Percentiles rank a stretch among this genome's conserved stretches.
Evolutionary conservation across 2,113 vertebrate species (phyloP).

Genomic region (Larimichthys crocea): DNA sequence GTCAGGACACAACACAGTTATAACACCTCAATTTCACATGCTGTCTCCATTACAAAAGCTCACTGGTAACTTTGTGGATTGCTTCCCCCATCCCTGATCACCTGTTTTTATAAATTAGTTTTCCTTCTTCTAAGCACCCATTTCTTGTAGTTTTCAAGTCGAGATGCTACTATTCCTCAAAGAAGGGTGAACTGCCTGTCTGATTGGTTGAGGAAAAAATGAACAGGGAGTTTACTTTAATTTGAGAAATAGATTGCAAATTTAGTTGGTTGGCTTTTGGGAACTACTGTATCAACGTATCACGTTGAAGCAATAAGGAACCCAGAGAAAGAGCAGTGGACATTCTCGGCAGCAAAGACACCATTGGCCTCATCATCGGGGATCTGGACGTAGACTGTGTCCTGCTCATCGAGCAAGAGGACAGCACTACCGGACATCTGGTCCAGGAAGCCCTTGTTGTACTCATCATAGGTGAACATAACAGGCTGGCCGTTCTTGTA

Average conservation of each 20-base stretch:
- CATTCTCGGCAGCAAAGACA: conserved; percentile 94
- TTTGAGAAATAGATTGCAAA: conserved; percentile 83
- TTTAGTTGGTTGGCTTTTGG: conserved; percentile 76
- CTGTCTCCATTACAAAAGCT: conserved; percentile 78
- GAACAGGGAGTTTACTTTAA: conserved; percentile 78
- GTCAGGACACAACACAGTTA: conserved; percentile 78
- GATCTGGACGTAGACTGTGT: conserved; percentile 96
- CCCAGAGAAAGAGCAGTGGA: conserved; percentile 98
- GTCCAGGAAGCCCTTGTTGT: conserved; percentile 96
- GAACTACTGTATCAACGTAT: conserved; percentile 80
- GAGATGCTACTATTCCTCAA: conserved; percentile 83
- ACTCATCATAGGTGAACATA: conserved; percentile 98
- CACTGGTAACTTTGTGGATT: conserved; percentile 78
- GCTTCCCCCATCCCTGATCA: conserved; percentile 83
- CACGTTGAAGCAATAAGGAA: conserved; percentile 93
- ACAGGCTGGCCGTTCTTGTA: conserved; percentile 94
- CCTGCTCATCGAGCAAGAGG: conserved; percentile 91
- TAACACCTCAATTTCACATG: conserved; percentile 82
- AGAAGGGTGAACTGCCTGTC: conserved; percentile 79
- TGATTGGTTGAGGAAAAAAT: conserved; percentile 62
- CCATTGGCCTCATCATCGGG: conserved; percentile 94
- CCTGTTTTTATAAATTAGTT: conserved; percentile 83
- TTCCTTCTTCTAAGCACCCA: conserved; percentile 84
- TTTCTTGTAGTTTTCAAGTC: conserved; percentile 84
- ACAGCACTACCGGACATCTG: conserved; percentile 97